Evolutionary conservation across 23 tunicate genomes (phyloP).

Genomic region (Phallusia fumigata): DNA sequence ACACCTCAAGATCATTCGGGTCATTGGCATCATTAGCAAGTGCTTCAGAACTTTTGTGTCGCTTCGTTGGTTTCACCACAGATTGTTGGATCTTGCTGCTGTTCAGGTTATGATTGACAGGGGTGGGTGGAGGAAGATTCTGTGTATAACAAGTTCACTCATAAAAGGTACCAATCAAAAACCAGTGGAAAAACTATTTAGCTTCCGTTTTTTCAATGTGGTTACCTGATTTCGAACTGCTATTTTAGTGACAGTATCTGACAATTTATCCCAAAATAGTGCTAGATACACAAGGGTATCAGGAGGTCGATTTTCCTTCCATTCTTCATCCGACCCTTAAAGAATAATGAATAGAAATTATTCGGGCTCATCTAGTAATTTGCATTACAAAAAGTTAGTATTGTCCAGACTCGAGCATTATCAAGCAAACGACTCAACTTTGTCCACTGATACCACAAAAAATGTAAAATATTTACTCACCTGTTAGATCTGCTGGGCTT

Average conservation of each 20-base stretch:
- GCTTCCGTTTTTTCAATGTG: no score
- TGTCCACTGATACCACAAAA: no score
- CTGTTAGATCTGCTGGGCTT: not conserved
- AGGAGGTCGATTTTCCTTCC: slow-evolving; percentile 15
- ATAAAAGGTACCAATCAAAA: no score
- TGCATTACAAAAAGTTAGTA: no score
- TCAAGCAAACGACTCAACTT: no score
- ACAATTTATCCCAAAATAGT: slow-evolving; percentile 48
- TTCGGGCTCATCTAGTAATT: no score
- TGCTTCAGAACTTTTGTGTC: not conserved
- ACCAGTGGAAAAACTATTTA: no score
- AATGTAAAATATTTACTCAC: no score
- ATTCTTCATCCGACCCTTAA: not conserved
- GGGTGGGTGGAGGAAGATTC: slow-evolving; percentile 56
- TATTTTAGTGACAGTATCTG: slow-evolving; percentile 50
- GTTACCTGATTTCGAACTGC: slow-evolving; percentile 58
- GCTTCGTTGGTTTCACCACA: slow-evolving; percentile 9
- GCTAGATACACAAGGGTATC: slow-evolving; percentile 45
- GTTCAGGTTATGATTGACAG: slow-evolving; percentile 57
- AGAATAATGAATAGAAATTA: no score
- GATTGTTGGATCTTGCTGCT: slow-evolving; percentile 19
- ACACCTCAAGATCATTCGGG: slow-evolving; percentile 14
- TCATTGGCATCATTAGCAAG: slow-evolving; percentile 20
- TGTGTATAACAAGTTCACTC: no score
- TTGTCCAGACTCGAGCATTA: no score